Base-by-base conservation (phyloP, 2,888 invertebrate genomes). In the Pteria penguin region DNA sequence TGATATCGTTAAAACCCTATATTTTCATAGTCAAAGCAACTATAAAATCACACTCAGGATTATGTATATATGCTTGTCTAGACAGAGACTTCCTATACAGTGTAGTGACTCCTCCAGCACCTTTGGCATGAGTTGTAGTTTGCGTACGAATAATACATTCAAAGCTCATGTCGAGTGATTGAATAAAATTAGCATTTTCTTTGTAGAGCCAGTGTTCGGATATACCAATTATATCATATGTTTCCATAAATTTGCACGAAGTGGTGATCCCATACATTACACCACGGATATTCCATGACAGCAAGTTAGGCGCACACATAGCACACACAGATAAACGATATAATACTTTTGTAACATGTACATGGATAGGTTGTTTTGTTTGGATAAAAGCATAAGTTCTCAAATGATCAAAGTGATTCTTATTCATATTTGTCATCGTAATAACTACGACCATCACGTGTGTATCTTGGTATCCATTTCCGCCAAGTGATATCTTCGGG, bases 211-310 rank as follows among this genome's bases (percentile, higher is more conserved):
- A 71, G 31, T 71, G 71, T 14, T 71, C 71, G 18, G 62, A 29
- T 32, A 62, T 3, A 4, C 58, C 22, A 29, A 26, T 36, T 11
- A 71, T 14, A 54, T 62, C 62, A 31, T 32, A 22, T 8, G 29
- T 36, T 2, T 54, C 24, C 3, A 71, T 24, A 1, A 14, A 45
- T 0, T 52, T 52, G 18, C n/a, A 11, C 11, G 22, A 4, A 1
- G 2, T 8, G 1, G 63, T 1, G 0, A 57, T 63, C 3, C 63
- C 72, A 58, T 72, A 36, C 72, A 63, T 72, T n/a, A 31, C 45
- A 58, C 72, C 58, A 8, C 36, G n/a, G 29, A 66, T 58, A 66
- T 66, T 66, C 72, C 72, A 72, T n/a, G 57, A 18, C 26, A 66
- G 26, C 3, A 58, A 1, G 2, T 66, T 26, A 11, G 54, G 52